Evolutionary conservation across 2,797 vertebrate genomes (phyloP).

Genomic region (Florisuga fusca): DNA sequence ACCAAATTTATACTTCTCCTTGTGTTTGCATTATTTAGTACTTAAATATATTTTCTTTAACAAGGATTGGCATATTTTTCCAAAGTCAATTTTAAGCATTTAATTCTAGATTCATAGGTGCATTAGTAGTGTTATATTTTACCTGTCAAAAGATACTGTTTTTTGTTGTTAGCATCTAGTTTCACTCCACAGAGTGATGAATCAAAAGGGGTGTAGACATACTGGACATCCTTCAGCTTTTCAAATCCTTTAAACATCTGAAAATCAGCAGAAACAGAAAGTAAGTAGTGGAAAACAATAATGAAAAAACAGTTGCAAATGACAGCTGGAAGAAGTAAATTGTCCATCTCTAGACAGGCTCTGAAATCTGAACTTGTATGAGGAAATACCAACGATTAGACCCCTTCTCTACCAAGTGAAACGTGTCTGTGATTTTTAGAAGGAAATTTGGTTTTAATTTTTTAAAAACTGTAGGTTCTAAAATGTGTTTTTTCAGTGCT

Average conservation of each 20-base stretch:
- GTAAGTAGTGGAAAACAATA: not conserved
- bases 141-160: slow-evolving; percentile 96
- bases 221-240: slow-evolving; percentile 90
- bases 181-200: slow-evolving; percentile 91
- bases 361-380: not conserved
- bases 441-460: not conserved
- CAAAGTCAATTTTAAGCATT: not conserved
- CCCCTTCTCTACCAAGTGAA: not conserved
- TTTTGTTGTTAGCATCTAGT: slow-evolving; percentile 89
- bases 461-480: not conserved
- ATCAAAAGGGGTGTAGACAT: slow-evolving; percentile 90
- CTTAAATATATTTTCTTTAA: not conserved
- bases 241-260: slow-evolving; percentile 97
- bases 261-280: slow-evolving; percentile 49
- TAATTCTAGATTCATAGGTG: not conserved
- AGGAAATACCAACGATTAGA: not conserved
- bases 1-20: not conserved
- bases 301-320: not conserved
- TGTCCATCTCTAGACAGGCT: not conserved
- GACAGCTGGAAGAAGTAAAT: not conserved
- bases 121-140: not conserved
- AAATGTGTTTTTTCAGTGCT: not conserved
- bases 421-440: not conserved
- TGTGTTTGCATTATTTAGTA: not conserved
- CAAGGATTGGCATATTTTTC: not conserved